Base-by-base conservation (phyloP, 2,113 vertebrate species). In the Pleuronectes platessa region DNA sequence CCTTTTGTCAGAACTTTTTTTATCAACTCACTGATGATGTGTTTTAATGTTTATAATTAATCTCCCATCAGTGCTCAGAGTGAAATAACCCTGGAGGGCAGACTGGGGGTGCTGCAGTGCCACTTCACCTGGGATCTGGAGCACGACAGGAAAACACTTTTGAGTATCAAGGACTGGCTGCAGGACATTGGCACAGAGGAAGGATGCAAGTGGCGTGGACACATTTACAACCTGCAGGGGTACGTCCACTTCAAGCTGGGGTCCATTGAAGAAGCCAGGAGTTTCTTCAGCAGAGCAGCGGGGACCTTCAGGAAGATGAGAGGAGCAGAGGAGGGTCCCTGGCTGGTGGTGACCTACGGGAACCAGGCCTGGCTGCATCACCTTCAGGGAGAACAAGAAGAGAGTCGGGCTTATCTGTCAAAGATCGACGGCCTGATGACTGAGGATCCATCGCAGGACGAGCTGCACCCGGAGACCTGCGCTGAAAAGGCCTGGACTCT, bases 401-500 rank as follows among this genome's bases (percentile, higher is more conserved):
- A 79, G 61, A 82, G 83, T 72, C 55, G 60, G 27, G 60, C 13
- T 17, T 86, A 71, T 65, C 62, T 92, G 60, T 78, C 75, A 47
- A 83, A 85, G 76, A 55, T 87, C 1, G 70, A 79, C 0, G 17
- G 2, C 7, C 86, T 91, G 47, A 45, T 75, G 45, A 49, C 18
- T 0, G 8, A 85, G 53, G 35, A 83, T n/a, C 87, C 79, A 4
- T 47, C 71, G 40, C 74, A 68, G 49, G 79, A 64, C 0, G 69
- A 84, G 37, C 79, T 79, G 59, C 84, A 89, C 13, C 53, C 81
- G 3, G 88, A 90, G 63, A 47, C 87, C 71, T 82, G 27, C 6
- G 88, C 86, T 18, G 90, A 91, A 47, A 90, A 90, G n/a, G 90
- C 85, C 68, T 90, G 88, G 88, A 87, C 81, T 2, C 75, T 91